Base-by-base conservation (phyloP, 2,888 invertebrate species). In the Dicranocentrus wangi region DNA sequence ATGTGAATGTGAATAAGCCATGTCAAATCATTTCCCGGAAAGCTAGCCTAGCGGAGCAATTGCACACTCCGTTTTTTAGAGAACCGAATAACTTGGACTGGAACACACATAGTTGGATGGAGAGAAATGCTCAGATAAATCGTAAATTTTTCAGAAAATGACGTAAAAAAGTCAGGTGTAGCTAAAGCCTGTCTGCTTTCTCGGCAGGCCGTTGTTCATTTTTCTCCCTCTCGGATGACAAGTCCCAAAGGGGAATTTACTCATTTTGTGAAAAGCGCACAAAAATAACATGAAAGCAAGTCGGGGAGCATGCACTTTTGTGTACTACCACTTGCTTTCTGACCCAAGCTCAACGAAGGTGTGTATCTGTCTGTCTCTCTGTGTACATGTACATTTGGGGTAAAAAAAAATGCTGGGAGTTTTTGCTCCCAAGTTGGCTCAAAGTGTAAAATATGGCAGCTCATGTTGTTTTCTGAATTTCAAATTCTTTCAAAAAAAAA, bases 371-470 rank as follows among this genome's bases (percentile, higher is more conserved):
- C 55, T 65, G 65, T 25, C 73, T 39, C 27, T 39, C 58, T 58
- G 71, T 72, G 72, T 70, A 39, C 28, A 43, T 61, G 21, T 43
- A 71, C 60, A 47, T 27, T 60, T 71, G 58, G 25, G 60, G 43
- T 58, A 42, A 1, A 58, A 58, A n/a, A n/a, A n/a, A n/a, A n/a
- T n/a, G n/a, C n/a, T n/a, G n/a, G n/a, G n/a, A n/a, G n/a, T n/a
- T n/a, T n/a, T n/a, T n/a, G 53, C 51, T 77, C 77, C 77, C 77
- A 39, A 69, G 77, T 77, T 32, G 77, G 69, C 69, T 61, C 23
- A 68, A 77, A 69, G 69, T 77, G 77, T 77, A 77, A 77, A 77
- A 77, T 77, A 77, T 77, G 77, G 77, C 60, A 77, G 61, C 77
- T 77, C 77, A 61, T 69, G 77, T 76, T 76, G 77, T 77, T 69